A percentile compares a stretch with the other conserved stretches of the same genome.
Conservation (phyloP, 2,113 vertebrate species). For the Fulmarus glacialis region DNA sequence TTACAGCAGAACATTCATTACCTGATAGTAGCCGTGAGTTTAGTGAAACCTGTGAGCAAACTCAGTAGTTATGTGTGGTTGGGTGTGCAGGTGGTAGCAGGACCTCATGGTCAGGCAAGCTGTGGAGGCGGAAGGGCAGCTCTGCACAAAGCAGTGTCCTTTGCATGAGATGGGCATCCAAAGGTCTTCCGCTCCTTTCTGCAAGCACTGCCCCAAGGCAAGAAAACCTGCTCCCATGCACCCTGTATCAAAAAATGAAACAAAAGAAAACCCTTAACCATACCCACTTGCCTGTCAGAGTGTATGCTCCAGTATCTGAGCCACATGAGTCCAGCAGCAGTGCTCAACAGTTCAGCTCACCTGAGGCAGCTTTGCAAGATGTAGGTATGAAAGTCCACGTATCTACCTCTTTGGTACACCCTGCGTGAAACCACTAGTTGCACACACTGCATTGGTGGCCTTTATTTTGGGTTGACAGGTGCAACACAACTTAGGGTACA, state of each 20-base stretch:
- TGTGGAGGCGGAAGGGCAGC: background rate
- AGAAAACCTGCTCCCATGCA: background rate
- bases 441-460: too few species aligned
- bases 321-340: background rate
- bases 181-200: background rate
- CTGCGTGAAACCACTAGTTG: background rate
- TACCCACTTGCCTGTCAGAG: too few species aligned
- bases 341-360: background rate
- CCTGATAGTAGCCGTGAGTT: background rate
- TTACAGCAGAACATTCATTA: background rate
- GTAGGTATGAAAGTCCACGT: background rate
- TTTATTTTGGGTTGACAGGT: background rate
- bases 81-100: background rate
- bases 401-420: background rate
- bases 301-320: accelerated
- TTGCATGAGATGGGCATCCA: background rate
- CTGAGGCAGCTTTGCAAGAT: background rate
- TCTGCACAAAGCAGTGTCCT: background rate
- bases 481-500: too few species aligned
- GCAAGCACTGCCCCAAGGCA: background rate
- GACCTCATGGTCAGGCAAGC: accelerated
- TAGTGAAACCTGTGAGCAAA: background rate
- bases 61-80: accelerated
- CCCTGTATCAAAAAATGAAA: background rate
- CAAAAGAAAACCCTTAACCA: background rate